phyloP scores from a whole-genome alignment of 1,140 invertebrate genomes.

The Brachionus rotundiformis region DNA sequence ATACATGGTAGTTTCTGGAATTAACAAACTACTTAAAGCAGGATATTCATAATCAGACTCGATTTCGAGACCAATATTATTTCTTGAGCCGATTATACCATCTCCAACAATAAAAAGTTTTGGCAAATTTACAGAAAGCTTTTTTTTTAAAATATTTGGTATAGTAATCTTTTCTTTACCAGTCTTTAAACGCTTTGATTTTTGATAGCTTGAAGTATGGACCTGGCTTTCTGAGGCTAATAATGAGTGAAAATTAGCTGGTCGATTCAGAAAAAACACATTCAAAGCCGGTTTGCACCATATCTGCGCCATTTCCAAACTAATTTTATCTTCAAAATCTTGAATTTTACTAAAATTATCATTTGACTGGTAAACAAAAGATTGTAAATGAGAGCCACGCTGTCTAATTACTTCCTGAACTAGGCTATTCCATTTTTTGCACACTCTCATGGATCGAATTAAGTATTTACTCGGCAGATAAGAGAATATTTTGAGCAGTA shows the following conservation, averaged over 20 bases:
- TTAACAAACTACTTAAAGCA: background rate
- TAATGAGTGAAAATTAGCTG: background rate
- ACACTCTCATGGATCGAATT: background rate
- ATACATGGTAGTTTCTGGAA: background rate
- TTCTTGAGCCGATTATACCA: background rate
- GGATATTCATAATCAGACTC: slow-evolving; percentile 10
- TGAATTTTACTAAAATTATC: background rate
- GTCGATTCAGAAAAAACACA: background rate
- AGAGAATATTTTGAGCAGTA: slow-evolving; percentile 9
- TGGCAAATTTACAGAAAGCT: background rate
- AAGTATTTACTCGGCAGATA: background rate
- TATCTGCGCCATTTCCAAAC: background rate
- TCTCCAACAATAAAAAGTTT: slow-evolving; percentile 8
- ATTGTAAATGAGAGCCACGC: background rate
- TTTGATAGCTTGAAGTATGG: background rate
- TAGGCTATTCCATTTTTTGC: slow-evolving; percentile 12
- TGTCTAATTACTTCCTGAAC: background rate
- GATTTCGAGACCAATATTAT: background rate
- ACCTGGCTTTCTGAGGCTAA: background rate
- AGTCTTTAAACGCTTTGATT: background rate
- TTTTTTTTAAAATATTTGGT: background rate
- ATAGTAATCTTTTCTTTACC: background rate
- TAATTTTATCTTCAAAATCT: background rate
- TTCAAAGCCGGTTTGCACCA: background rate
- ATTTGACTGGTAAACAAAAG: background rate